phyloP scores from a whole-genome alignment of 2,797 vertebrate genomes.

The Danionella dracula region DNA sequence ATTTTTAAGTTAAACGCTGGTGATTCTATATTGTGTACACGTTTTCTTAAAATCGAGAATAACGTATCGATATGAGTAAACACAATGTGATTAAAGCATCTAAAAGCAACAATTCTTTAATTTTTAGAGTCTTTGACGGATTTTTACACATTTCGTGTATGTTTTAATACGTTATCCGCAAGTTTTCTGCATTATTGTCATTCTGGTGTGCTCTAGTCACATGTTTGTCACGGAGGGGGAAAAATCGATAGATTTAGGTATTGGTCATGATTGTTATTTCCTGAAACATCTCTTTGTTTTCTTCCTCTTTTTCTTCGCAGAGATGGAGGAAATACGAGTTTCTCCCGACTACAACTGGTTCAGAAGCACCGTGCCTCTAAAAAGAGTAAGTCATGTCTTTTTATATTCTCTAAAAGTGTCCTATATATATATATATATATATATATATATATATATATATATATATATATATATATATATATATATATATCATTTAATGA shows the following conservation, averaged over 20 bases:
- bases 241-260: not conserved
- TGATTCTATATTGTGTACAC: not conserved
- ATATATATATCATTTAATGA: too few species aligned
- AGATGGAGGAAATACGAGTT: slow-evolving; percentile 97
- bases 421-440: not conserved
- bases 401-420: too few species aligned
- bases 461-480: not conserved
- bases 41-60: too few species aligned
- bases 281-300: not conserved
- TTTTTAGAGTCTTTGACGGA: too few species aligned
- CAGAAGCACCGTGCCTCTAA: slow-evolving; percentile 94
- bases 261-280: not conserved
- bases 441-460: not conserved
- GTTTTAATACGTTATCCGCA: too few species aligned
- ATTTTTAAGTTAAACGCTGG: not conserved
- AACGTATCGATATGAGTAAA: too few species aligned
- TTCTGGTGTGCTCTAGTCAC: not conserved
- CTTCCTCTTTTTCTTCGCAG: slow-evolving; percentile 20
- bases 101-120: too few species aligned
- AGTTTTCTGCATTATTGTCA: too few species aligned
- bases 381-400: slow-evolving; percentile 75
- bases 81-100: too few species aligned
- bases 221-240: not conserved
- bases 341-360: slow-evolving; percentile 99
- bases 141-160: too few species aligned